A percentile compares a stretch with the other conserved stretches of the same genome.
Evolutionary conservation across 1,140 invertebrate species (phyloP).

Genomic region (Meloidogyne hapla): DNA sequence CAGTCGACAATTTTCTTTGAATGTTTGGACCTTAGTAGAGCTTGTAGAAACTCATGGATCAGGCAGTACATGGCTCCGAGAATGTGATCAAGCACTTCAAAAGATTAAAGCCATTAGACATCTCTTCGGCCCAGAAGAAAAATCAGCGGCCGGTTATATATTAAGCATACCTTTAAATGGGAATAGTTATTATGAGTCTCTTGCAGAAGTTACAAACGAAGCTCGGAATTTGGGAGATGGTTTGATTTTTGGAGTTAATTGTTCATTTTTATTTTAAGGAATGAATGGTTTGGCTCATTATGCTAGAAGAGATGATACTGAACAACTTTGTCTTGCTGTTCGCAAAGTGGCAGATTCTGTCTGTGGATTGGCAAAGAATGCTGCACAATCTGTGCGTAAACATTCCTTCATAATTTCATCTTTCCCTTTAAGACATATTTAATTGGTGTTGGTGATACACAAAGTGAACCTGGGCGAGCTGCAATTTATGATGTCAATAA

Average conservation of each 20-base stretch:
- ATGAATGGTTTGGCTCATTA: constrained; percentile 90
- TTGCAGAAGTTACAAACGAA: constrained; percentile 86
- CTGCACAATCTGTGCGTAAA: constrained; percentile 76
- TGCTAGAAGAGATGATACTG: constrained; percentile 82
- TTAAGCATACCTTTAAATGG: constrained; percentile 83
- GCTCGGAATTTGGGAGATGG: constrained; percentile 78
- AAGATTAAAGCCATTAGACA: constrained; percentile 81
- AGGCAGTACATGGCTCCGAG: constrained; percentile 82
- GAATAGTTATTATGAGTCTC: constrained; percentile 86
- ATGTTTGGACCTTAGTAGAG: constrained; percentile 64
- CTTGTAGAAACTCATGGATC: constrained; percentile 16
- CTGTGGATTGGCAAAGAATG: constrained; percentile 86
- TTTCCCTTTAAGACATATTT: constrained; percentile 80
- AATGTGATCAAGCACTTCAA: constrained; percentile 91
- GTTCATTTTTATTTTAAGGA: constrained; percentile 57
- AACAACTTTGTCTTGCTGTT: constrained; percentile 82
- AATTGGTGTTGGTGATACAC: constrained; percentile 85
- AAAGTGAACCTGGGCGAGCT: constrained; percentile 81
- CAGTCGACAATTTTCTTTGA: constrained; percentile 77
- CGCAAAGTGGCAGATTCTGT: constrained; percentile 80
- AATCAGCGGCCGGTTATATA: constrained; percentile 59
- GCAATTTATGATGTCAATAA: constrained; percentile 87
- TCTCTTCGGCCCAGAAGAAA: constrained; percentile 74
- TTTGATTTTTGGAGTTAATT: neutral
- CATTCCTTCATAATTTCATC: neutral